Base-by-base conservation (phyloP, 2,797 vertebrate genomes). In the Capromys pilorides region DNA sequence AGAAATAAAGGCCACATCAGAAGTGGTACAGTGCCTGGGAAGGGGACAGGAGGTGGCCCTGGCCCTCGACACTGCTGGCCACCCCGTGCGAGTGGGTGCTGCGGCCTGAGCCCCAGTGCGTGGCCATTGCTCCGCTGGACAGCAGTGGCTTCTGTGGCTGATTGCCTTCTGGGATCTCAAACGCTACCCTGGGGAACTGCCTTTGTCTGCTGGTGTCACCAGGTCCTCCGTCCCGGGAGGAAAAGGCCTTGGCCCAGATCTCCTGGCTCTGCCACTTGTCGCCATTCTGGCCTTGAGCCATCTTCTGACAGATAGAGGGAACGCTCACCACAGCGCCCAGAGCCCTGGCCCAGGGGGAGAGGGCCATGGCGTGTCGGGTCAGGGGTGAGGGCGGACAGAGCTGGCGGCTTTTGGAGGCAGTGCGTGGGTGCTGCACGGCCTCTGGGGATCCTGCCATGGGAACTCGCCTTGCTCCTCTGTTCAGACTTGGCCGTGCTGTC, bases 401-500 rank as follows among this genome's bases (percentile, higher is more conserved):
- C 73, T 31, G 41, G 73, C 1, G 21, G 28, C 41, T 26, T 31
- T 28, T 6, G 5, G 71, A 71, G 67, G 69, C 71, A 12, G 71
- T 5, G 73, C 8, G 4, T 7, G 31, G 64, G n/a, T n/a, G n/a
- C n/a, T n/a, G n/a, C n/a, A n/a, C n/a, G n/a, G n/a, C n/a, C n/a
- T n/a, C n/a, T n/a, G 26, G 9, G 31, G 41, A 82, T 39, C 45
- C 21, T 41, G 12, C 12, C 0, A 7, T 11, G 22, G 90, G 21
- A 93, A n/a, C 86, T 80, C 62, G 31, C 84, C 8, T 57, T 26
- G 57, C 41, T 67, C 71, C 1, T 69, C 81, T 77, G 66, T 91
- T 91, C 85, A 98, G 98, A 96, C 97, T 97, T 0, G 7, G 95
- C 2, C 31, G 2, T 41, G 95, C 97, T 7, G 96, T 98, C 36